Evolutionary conservation across 2,113 vertebrate genomes (phyloP), one percentile per base, ranked within the genome.

Genomic region (Melanerpes formicivorus): DNA sequence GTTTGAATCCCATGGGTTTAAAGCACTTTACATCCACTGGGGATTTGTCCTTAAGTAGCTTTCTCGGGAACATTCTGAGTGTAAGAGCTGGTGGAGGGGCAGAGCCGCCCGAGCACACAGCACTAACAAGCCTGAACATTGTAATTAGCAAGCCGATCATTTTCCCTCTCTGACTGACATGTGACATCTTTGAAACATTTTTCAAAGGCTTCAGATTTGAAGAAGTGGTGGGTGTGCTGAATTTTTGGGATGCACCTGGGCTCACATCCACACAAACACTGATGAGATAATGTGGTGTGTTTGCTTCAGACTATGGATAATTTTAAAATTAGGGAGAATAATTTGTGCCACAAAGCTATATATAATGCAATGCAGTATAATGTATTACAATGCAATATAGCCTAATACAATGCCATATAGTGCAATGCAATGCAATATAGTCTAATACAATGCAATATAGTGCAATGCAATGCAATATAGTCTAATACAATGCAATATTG

Each of bases 101-200:
- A 96, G 94, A 96, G 85, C 81, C 73, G 30, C 44, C 55, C 6
- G 63, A 96, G 91, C 82, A 77, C 87, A 42, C 37, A 5, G 80
- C 90, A 67, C 88, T 95, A 95, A 88, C 94, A 87, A 90, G 93
- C 84, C 32, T 66, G 91, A 95, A 96, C 88, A 50, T 82, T 91
- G 92, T 95, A 96, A 96, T 96, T 96, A 97, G 85, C 97, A 97
- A 98, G 97, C 96, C 73, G 96, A 97, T 98, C 97, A 97, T 97
- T 97, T 97, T 97, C 96, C 93, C 94, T 95, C 93, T 91, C 93
- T 98, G 97, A 98, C 96, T 98, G 98, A 97, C 97, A 97, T 97
- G 97, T 97, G 97, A 97, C 97, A 98, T 97, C 97, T 96, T 88
- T 97, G 95, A 97, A 93, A 90, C 93, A 90, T 65, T 94, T 79